These are phyloP conservation scores for Liolophura sinensis DNA, from an alignment of 1,140 invertebrate genomes.

Conservation along the genomic window DNA sequence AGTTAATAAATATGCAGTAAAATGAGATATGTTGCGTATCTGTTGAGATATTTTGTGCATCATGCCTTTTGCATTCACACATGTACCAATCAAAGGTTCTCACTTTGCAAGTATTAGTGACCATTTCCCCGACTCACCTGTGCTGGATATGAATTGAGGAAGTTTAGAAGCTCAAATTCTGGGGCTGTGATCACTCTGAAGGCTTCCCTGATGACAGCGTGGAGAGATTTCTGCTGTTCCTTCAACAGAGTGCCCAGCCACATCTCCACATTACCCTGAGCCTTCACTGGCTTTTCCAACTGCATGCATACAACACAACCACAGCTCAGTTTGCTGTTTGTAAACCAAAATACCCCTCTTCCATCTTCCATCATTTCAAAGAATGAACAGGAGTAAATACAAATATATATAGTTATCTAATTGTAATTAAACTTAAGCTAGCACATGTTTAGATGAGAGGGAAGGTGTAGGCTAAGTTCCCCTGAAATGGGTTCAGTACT, in stretches of 20 bases:
- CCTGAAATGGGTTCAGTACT: too few relatives aligned
- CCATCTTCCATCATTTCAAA: not conserved
- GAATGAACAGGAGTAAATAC: not conserved
- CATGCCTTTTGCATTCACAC: too few relatives aligned
- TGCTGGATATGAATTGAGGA: slow-evolving; percentile 88
- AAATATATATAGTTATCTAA: too few relatives aligned
- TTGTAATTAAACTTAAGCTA: not conserved
- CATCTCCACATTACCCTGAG: slow-evolving; percentile 92
- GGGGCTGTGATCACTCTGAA: slow-evolving; percentile 79
- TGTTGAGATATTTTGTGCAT: too few relatives aligned
- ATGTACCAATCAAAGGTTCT: too few relatives aligned
- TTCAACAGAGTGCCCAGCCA: slow-evolving; percentile 91
- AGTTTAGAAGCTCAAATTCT: slow-evolving; percentile 80
- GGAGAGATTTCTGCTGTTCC: slow-evolving; percentile 86
- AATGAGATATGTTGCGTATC: too few relatives aligned
- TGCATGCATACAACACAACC: slow-evolving; percentile 49
- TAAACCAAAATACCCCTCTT: not conserved
- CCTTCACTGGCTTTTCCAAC: slow-evolving; percentile 83
- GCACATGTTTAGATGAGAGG: too few relatives aligned
- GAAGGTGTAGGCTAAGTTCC: too few relatives aligned
- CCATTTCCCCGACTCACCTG: slow-evolving; percentile 66
- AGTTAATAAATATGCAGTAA: too few relatives aligned
- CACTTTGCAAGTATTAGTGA: too few relatives aligned
- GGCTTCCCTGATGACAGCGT: slow-evolving; percentile 86
- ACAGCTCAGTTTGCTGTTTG: too few relatives aligned